Evolutionary conservation across 2,797 vertebrate species (phyloP).

Genomic region (Carcharodon carcharias): DNA sequence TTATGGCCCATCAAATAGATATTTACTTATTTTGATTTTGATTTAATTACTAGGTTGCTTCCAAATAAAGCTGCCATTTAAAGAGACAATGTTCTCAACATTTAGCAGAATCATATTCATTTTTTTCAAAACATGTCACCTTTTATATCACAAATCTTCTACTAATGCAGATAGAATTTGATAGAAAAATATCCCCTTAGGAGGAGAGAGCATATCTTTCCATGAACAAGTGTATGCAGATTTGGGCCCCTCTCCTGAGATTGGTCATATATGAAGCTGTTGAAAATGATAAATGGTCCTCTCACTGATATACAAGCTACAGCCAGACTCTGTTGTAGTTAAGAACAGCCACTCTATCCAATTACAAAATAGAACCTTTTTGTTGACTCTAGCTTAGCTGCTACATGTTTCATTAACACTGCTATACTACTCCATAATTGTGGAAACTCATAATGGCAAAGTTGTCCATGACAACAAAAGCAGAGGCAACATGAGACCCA

Average conservation of each 20-base stretch:
- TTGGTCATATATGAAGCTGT: neutral
- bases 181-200: neutral
- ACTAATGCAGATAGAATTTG: neutral
- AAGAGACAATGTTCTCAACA: neutral
- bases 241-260: neutral
- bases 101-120: neutral
- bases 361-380: neutral
- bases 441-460: neutral
- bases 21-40: neutral
- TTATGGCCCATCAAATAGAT: neutral
- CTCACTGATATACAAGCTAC: neutral
- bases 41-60: neutral
- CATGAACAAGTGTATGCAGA: neutral
- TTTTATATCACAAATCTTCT: neutral
- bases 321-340: neutral
- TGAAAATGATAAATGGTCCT: conserved; percentile 1
- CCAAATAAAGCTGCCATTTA: neutral
- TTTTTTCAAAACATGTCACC: neutral
- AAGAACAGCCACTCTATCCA: neutral
- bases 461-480: neutral
- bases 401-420: neutral
- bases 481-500: neutral
- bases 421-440: neutral
- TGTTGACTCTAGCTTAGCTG: neutral
- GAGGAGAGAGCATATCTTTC: neutral